Conservation (phyloP, 2,888 invertebrate genomes). For the Patella caerulea region DNA sequence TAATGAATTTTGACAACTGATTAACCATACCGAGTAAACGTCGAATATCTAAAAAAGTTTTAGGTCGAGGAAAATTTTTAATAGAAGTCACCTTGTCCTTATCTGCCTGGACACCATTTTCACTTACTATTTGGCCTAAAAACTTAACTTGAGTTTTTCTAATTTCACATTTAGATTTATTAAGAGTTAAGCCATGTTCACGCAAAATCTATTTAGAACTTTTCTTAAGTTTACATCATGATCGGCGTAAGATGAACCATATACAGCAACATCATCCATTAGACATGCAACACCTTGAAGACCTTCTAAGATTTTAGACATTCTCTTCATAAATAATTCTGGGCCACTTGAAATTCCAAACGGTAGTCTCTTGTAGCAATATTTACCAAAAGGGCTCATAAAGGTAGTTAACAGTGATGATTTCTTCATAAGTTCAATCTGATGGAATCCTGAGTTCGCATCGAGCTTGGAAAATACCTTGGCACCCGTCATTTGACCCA, state of each 20-base stretch:
- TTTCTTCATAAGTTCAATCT: conserved; percentile 11
- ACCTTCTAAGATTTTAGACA: conserved; percentile 23
- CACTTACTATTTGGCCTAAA: conserved; percentile 15
- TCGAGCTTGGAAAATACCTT: conserved; percentile 22
- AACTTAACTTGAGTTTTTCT: conserved; percentile 2
- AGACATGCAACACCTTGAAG: conserved; percentile 2
- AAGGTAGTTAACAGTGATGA: conserved; percentile 20
- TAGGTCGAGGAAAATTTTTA: conserved; percentile 13
- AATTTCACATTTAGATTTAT: background rate
- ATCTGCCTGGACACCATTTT: conserved; percentile 19
- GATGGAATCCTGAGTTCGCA: conserved; percentile 21
- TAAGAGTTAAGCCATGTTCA: conserved; percentile 21
- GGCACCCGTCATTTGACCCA: no score
- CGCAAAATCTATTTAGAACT: background rate
- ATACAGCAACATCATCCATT: conserved; percentile 34
- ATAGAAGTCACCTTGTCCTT: background rate
- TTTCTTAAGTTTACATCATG: background rate
- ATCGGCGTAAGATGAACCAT: conserved; percentile 13
- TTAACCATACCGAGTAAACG: conserved; percentile 16
- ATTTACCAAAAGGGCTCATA: conserved; percentile 25
- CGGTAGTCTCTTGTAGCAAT: conserved; percentile 20
- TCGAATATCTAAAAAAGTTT: background rate
- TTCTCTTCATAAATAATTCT: conserved; percentile 28
- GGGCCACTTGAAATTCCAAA: conserved; percentile 27
- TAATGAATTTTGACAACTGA: conserved; percentile 14